These are phyloP conservation scores for Lochmaea crataegi DNA, from an alignment of 2,888 invertebrate species.

Conservation along the genomic window DNA sequence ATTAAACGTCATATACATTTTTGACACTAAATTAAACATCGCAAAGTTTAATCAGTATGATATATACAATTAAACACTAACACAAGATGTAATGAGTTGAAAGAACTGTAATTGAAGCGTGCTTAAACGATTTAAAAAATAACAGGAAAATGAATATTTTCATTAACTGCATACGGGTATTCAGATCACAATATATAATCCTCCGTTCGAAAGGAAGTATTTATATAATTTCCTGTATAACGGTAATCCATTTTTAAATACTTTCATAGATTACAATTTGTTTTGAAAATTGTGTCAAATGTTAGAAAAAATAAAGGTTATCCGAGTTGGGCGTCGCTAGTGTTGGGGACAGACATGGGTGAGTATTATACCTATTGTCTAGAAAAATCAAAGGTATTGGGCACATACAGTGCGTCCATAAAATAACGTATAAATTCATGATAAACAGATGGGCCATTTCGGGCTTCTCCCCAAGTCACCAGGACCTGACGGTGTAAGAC, in stretches of 20 bases:
- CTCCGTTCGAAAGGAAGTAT: constrained; percentile 21
- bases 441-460: no score
- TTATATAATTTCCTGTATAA: constrained; percentile 27
- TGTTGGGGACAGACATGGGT: no score
- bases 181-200: constrained; percentile 24
- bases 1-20: neutral
- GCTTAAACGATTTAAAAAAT: constrained; percentile 12
- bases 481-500: no score
- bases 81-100: neutral
- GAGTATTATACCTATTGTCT: no score
- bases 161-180: constrained; percentile 20
- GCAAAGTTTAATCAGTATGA: neutral
- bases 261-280: neutral
- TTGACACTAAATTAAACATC: neutral
- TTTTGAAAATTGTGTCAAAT: neutral
- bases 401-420: no score
- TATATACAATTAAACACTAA: neutral
- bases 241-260: constrained; percentile 13
- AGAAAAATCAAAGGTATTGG: no score
- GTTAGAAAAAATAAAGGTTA: no score
- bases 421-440: no score
- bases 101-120: neutral
- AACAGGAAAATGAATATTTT: constrained; percentile 27
- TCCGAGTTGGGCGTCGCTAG: no score
- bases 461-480: no score